Evolutionary conservation across 2,888 invertebrate species (phyloP).

Genomic region (Arctia plantaginis): DNA sequence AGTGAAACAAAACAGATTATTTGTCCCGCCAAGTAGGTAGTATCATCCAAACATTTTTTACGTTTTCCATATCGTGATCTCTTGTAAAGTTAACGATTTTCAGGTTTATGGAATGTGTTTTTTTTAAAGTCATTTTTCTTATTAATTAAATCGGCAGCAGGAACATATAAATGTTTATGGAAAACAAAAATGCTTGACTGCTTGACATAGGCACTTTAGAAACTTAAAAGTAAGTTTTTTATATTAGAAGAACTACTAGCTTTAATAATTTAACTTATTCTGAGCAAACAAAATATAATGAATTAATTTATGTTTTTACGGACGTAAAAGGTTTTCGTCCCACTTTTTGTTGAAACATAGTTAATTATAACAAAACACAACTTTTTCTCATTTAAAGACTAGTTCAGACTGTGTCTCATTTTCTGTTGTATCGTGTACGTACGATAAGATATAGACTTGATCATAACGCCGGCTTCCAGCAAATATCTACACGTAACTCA

Average conservation of each 20-base stretch:
- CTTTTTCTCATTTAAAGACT: constrained; percentile 5
- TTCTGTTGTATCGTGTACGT: neutral
- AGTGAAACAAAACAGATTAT: too few relatives aligned
- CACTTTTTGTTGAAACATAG: neutral
- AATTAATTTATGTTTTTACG: neutral
- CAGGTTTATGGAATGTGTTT: too few relatives aligned
- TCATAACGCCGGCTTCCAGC: too few relatives aligned
- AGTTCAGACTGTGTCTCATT: neutral
- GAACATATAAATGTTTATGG: neutral
- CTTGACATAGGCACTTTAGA: neutral
- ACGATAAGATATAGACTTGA: too few relatives aligned
- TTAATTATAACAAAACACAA: constrained; percentile 17
- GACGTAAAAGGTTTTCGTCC: neutral
- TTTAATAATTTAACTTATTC: neutral
- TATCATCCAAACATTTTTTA: too few relatives aligned
- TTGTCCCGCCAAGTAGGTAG: too few relatives aligned
- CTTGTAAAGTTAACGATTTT: too few relatives aligned
- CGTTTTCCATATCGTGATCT: too few relatives aligned
- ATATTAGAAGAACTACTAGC: neutral
- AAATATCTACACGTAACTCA: too few relatives aligned
- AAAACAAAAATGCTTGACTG: neutral
- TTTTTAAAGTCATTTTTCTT: too few relatives aligned
- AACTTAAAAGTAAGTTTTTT: neutral
- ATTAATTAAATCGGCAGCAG: too few relatives aligned
- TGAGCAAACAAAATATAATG: neutral